Conservation (phyloP, 2,797 vertebrate species). For the Gymnothorax reevesii region DNA sequence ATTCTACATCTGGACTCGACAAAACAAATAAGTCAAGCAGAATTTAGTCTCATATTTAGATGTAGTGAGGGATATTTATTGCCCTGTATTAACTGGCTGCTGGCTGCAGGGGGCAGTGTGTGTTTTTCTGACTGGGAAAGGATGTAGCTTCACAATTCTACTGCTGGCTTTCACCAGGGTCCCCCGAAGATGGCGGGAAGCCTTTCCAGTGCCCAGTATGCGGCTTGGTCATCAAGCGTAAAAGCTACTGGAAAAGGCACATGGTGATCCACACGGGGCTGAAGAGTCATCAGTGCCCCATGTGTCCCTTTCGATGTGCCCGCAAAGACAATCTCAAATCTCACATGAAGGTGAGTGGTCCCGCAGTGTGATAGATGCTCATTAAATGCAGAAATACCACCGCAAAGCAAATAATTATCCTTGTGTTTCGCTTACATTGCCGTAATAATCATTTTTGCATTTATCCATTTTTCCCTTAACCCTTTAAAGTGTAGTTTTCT, state of each 20-base stretch:
- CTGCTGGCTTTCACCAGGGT: conserved; percentile 62
- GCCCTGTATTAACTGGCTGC: too few relatives aligned
- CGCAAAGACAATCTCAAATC: conserved; percentile 99
- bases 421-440: background rate
- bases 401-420: background rate
- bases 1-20: too few relatives aligned
- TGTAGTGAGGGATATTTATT: too few relatives aligned
- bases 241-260: conserved; percentile 99
- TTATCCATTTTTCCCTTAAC: too few relatives aligned
- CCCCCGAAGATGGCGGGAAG: conserved; percentile 96
- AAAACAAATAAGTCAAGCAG: too few relatives aligned
- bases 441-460: background rate
- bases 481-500: too few relatives aligned
- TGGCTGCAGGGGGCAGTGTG: too few relatives aligned
- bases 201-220: conserved; percentile 99
- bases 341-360: conserved; percentile 92
- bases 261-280: conserved; percentile 99
- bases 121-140: too few relatives aligned
- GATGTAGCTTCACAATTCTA: too few relatives aligned
- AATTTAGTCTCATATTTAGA: too few relatives aligned
- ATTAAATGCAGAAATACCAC: background rate
- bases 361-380: background rate
- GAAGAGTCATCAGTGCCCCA: conserved; percentile 97
- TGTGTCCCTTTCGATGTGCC: conserved; percentile 98
- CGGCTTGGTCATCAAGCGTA: conserved; percentile 98